Percentiles rank a stretch among this genome's conserved stretches.
Evolutionary conservation across 2,888 invertebrate genomes (phyloP).

Genomic region (Mylabris sibirica): DNA sequence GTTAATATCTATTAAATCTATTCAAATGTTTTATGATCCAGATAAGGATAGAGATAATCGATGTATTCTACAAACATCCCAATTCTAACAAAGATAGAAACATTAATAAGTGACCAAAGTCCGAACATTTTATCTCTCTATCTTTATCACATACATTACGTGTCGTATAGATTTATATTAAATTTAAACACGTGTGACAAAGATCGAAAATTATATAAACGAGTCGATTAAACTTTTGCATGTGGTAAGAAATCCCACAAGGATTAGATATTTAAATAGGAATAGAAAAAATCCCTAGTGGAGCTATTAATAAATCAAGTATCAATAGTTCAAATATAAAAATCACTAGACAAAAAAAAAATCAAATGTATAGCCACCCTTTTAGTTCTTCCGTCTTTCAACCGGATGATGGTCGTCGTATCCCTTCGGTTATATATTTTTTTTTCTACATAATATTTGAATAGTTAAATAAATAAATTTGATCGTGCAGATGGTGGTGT

Average conservation of each 20-base stretch:
- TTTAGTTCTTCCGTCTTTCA: conserved; percentile 8
- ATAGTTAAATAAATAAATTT: conserved; percentile 44
- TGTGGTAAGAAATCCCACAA: conserved; percentile 42
- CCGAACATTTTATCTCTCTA: background rate
- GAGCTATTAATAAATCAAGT: conserved; percentile 49
- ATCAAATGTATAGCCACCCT: conserved; percentile 13
- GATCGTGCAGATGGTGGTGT: conserved; percentile 34
- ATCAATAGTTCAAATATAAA: conserved; percentile 40
- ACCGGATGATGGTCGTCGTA: conserved; percentile 11
- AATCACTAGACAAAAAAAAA: conserved; percentile 1
- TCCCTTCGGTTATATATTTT: conserved; percentile 17
- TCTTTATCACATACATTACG: background rate
- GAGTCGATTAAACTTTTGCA: background rate
- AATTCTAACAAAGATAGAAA: background rate
- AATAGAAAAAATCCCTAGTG: conserved; percentile 30
- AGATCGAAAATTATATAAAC: background rate
- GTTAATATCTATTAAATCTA: conserved; percentile 6
- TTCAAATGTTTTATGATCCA: background rate
- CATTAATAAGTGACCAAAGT: background rate
- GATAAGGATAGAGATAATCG: conserved; percentile 6
- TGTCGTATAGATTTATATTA: background rate
- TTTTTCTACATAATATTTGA: conserved; percentile 26
- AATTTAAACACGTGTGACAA: background rate
- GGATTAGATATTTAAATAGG: conserved; percentile 48
- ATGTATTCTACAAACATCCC: background rate